Percentiles rank a stretch among this genome's conserved stretches.
phyloP scores from a whole-genome alignment of 37 sponge, comb jelly and placozoan species.

The Spongilla lacustris region DNA sequence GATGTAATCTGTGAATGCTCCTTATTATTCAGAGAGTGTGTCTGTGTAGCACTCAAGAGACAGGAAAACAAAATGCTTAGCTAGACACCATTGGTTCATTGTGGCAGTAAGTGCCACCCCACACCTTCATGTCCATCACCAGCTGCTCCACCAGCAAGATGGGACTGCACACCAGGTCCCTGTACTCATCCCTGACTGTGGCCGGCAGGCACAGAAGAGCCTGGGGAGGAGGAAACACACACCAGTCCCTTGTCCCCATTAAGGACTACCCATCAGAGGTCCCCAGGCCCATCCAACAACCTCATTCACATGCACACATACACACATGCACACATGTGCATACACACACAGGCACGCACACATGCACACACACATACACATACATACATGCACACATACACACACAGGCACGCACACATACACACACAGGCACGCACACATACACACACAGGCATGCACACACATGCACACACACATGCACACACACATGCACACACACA shows the following conservation, averaged over 20 bases:
- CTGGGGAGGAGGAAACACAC: constrained; percentile 19
- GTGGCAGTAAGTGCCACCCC: no score
- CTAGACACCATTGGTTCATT: no score
- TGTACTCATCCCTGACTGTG: constrained; percentile 33
- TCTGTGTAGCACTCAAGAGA: no score
- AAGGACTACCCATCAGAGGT: no score
- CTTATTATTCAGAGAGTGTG: no score
- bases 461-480: no score
- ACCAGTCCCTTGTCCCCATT: no score
- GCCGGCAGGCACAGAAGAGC: constrained; percentile 75
- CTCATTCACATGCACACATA: no score
- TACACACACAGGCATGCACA: no score
- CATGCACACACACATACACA: constrained; percentile 27
- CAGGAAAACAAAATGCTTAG: no score
- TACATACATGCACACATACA: constrained; percentile 26
- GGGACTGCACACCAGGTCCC: constrained; percentile 54
- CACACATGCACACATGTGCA: constrained; percentile 18
- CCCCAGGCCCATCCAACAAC: no score
- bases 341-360: constrained; percentile 42
- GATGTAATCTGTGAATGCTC: neutral
- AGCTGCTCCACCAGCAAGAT: constrained; percentile 85
- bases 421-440: constrained; percentile 26
- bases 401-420: constrained; percentile 18
- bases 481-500: no score
- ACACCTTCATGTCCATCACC: constrained; percentile 87